phyloP scores from a whole-genome alignment of 2,797 vertebrate species.

The Pseudochaenichthys georgianus region DNA sequence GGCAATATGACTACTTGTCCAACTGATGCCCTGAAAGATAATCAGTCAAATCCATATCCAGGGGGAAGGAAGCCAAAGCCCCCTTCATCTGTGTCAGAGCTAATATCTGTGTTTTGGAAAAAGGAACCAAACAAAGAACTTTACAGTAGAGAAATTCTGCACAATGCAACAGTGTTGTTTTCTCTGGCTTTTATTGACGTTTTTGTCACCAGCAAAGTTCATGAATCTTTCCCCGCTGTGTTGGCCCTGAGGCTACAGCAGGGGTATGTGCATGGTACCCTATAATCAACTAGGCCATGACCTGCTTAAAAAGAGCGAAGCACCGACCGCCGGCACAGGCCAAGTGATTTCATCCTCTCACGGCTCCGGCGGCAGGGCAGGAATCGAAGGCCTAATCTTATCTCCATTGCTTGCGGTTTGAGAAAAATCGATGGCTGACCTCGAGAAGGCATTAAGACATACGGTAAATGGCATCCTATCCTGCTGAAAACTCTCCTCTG shows the following conservation, averaged over 20 bases:
- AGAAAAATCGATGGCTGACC: slow-evolving; percentile 85
- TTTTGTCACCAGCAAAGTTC: slow-evolving; percentile 32
- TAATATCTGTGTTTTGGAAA: slow-evolving; percentile 77
- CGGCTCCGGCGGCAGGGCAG: slow-evolving; percentile 73
- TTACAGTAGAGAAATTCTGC: slow-evolving; percentile 36
- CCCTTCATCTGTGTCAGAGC: slow-evolving; percentile 70
- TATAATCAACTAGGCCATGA: slow-evolving; percentile 67
- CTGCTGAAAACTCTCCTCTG: slow-evolving; percentile 69
- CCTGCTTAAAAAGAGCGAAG: slow-evolving; percentile 65
- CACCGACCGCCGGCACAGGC: slow-evolving; percentile 46
- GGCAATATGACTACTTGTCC: slow-evolving; percentile 66
- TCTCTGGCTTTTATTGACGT: slow-evolving; percentile 31
- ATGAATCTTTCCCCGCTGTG: neutral
- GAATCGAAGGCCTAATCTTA: slow-evolving; percentile 86
- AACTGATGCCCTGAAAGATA: slow-evolving; percentile 79
- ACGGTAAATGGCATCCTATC: slow-evolving; percentile 84
- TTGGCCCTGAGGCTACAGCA: slow-evolving; percentile 5
- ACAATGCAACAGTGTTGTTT: slow-evolving; percentile 21
- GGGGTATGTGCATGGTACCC: slow-evolving; percentile 38
- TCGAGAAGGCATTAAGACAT: slow-evolving; percentile 85
- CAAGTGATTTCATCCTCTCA: slow-evolving; percentile 82
- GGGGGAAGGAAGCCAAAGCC: slow-evolving; percentile 67
- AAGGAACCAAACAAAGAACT: slow-evolving; percentile 55
- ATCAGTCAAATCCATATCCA: slow-evolving; percentile 78
- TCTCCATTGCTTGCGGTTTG: slow-evolving; percentile 82